Base-by-base conservation (phyloP, 2,888 invertebrate species). In the Lithophane semibrunnea region DNA sequence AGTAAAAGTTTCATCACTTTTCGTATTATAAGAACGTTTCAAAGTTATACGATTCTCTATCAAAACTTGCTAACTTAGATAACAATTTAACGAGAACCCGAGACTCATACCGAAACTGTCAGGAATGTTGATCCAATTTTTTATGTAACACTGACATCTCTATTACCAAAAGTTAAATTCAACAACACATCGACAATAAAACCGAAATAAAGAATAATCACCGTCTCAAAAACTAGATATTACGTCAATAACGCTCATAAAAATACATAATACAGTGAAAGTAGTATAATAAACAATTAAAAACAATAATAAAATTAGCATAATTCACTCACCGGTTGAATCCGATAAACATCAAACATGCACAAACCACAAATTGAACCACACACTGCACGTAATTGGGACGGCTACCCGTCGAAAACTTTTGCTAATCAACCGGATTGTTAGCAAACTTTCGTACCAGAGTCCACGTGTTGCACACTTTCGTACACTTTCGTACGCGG, bases 401-500 rank as follows among this genome's bases (percentile, higher is more conserved):
- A 85, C 77, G 84, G 78, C 77, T 86, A 89, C 90, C 88, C 84
- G 80, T 71, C 86, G 79, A 81, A 83, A 91, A 88, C 86, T 91
- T 94, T 90, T 77, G 88, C 92, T 92, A 92, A 93, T 92, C 92
- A 92, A 81, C 88, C 91, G 87, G 92, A 93, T 91, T 91, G 93
- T 92, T 91, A 86, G 87, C 91, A 90, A 93, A 93, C 92, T 94
- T 92, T 90, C 85, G 67, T 64, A 71, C 63, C 56, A 52, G 37
- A 74, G 82, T 77, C 94, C 96, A 95, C 95, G 94, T 95, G 95
- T 95, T 94, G 94, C 93, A 24, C 77, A 64, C 75, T 75, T 77
- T 75, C 47, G 63, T 71, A n/a, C 73, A 69, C 85, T 82, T 47
- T 84, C 75, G 80, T 77, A 87, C 81, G 86, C 85, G 83, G 80